These are phyloP conservation scores for Allophyes oxyacanthae DNA, from an alignment of 2,888 invertebrate species.

Conservation along the genomic window DNA sequence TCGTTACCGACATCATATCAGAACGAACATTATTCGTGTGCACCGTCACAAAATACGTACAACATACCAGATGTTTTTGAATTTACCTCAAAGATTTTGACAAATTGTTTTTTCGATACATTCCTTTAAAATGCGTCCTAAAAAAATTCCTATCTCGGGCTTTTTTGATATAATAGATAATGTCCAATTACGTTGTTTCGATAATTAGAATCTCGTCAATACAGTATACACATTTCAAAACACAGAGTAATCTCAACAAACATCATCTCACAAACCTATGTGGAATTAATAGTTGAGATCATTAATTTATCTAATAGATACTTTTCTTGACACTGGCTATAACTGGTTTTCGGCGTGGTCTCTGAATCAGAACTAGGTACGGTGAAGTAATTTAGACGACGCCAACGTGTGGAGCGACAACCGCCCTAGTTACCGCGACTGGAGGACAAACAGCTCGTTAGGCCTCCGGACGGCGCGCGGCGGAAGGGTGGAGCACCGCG, in stretches of 20 bases:
- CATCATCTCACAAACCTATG: too few relatives aligned
- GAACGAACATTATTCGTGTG: conserved; percentile 53
- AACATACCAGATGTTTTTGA: conserved; percentile 5
- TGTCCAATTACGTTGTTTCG: too few relatives aligned
- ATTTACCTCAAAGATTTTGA: conserved; percentile 8
- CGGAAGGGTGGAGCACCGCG: conserved; percentile 88
- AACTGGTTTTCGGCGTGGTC: conserved; percentile 30
- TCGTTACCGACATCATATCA: conserved; percentile 53
- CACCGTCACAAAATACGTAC: conserved; percentile 31
- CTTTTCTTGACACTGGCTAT: conserved; percentile 20
- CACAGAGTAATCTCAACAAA: background rate
- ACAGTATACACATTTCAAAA: too few relatives aligned
- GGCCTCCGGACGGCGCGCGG: conserved; percentile 75
- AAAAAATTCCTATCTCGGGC: background rate
- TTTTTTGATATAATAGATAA: too few relatives aligned
- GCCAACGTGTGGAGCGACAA: conserved; percentile 63
- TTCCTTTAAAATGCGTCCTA: background rate
- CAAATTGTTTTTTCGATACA: conserved; percentile 4
- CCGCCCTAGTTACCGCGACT: conserved; percentile 76
- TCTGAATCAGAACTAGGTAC: conserved; percentile 43
- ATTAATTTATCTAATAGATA: conserved; percentile 19
- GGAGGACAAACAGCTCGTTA: conserved; percentile 89
- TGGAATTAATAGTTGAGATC: too few relatives aligned
- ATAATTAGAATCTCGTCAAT: too few relatives aligned
- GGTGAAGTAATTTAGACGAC: conserved; percentile 44